phyloP scores from a whole-genome alignment of 2,113 vertebrate genomes.

The Ginglymostoma cirratum region DNA sequence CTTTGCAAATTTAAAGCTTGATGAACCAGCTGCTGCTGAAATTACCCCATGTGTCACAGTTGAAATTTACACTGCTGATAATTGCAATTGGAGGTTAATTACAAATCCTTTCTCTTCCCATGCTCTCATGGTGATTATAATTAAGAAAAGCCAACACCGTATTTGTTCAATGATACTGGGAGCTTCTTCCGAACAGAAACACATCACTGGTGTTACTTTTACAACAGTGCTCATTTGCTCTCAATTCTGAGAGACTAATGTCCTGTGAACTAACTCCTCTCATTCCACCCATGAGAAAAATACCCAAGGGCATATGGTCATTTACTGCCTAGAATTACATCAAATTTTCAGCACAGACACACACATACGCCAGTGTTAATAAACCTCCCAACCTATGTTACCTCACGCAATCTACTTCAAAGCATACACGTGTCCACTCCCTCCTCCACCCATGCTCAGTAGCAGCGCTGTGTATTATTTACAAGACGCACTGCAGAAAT shows the following conservation, averaged over 20 bases:
- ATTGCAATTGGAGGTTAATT: conserved; percentile 23
- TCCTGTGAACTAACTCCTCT: background rate
- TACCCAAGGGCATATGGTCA: background rate
- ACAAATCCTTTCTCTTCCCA: background rate
- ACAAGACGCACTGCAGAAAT: too few species aligned
- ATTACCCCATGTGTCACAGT: background rate
- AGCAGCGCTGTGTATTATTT: too few species aligned
- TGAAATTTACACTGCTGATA: conserved; percentile 9
- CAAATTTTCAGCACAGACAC: background rate
- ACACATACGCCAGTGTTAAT: background rate
- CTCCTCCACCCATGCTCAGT: too few species aligned
- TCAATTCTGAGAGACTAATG: background rate
- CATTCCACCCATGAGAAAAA: background rate
- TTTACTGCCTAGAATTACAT: background rate
- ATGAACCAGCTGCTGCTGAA: background rate
- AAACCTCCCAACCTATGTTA: background rate
- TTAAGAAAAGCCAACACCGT: background rate
- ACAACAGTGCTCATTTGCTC: background rate
- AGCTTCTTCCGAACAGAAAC: background rate
- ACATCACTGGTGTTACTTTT: background rate
- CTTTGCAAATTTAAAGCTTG: background rate
- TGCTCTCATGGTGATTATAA: background rate
- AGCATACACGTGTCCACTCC: too few species aligned
- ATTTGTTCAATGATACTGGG: background rate
- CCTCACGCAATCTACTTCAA: background rate